These are phyloP conservation scores for Drosophila pachea DNA, from an alignment of 1,140 invertebrate genomes.

Conservation along the genomic window DNA sequence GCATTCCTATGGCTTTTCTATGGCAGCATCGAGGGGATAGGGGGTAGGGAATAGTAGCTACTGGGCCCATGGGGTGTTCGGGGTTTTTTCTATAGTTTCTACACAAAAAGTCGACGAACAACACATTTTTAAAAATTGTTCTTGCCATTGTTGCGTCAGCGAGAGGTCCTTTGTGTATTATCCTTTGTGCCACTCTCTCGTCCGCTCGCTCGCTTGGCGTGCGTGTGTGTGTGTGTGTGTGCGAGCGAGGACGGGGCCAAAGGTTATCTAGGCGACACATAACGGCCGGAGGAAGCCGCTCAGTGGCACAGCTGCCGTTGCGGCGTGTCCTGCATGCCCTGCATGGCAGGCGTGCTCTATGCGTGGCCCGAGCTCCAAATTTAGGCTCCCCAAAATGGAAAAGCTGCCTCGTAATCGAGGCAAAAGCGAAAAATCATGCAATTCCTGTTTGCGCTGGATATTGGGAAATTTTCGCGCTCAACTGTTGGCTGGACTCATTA, in stretches of 20 bases:
- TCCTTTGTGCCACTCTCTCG: constrained; percentile 62
- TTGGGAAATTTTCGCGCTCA: constrained; percentile 18
- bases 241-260: constrained; percentile 59
- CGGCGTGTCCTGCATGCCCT: constrained; percentile 18
- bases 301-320: constrained; percentile 60
- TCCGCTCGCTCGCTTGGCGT: constrained; percentile 8
- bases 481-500: constrained; percentile 26
- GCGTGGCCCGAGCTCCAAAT: not conserved
- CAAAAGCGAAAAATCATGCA: constrained; percentile 39
- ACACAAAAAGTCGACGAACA: constrained; percentile 58
- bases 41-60: constrained; percentile 14
- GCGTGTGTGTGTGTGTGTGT: constrained; percentile 20
- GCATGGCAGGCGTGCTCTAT: constrained; percentile 22
- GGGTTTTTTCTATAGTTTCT: constrained; percentile 66
- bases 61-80: constrained; percentile 34
- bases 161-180: constrained; percentile 70
- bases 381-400: not conserved
- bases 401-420: constrained; percentile 26
- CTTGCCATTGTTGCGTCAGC: constrained; percentile 74
- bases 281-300: constrained; percentile 23
- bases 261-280: constrained; percentile 71
- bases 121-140: constrained; percentile 66
- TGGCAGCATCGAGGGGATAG: constrained; percentile 1
- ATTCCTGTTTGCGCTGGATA: constrained; percentile 32
- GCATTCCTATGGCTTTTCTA: constrained; percentile 40